Evolutionary conservation across 2,888 invertebrate species (phyloP), one percentile per base, ranked within the genome.

Genomic region (Melolontha melolontha): DNA sequence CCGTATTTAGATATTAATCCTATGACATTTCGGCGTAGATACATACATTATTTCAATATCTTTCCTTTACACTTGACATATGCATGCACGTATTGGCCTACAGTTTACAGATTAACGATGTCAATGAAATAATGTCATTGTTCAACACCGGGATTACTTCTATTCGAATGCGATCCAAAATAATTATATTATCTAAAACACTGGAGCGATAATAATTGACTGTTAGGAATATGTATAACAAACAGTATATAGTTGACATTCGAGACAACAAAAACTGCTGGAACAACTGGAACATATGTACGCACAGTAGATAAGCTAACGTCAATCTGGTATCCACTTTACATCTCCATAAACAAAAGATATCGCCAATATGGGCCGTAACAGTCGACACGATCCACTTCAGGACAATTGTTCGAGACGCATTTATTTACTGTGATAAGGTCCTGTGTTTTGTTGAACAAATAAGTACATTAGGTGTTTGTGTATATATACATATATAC

Each of bases 331-430:
- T 55, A 70, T 67, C 69, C 70, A 70, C 71, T 73, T 55, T 66
- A 73, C 67, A 62, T 71, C 69, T 72, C 69, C 66, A 73, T 72
- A 73, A 73, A 72, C 68, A 71, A 70, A 64, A 68, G 62, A 66
- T 72, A 72, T 70, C 71, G 62, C 51, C 70, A 71, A 73, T 70
- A 73, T 71, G 71, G 71, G 67, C 69, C 65, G 29, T 29, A 29
- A 29, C 47, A 44, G 34, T 29, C 59, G 59, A 59, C 59, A 44
- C 62, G 66, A 51, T 44, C 65, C 65, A 69, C 65, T 69, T 62
- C 62, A 68, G 59, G 50, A 59, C 66, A 59, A 66, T 66, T 66
- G 57, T 59, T 62, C 59, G 59, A 62, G 59, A 47, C 47, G 59
- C 59, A 62, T 62, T 62, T 62, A 62, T 62, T 62, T 62, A 62